Percentiles rank a stretch among this genome's conserved stretches.
Evolutionary conservation across 2,797 vertebrate genomes (phyloP).

Genomic region (Sebastes trivittatus): DNA sequence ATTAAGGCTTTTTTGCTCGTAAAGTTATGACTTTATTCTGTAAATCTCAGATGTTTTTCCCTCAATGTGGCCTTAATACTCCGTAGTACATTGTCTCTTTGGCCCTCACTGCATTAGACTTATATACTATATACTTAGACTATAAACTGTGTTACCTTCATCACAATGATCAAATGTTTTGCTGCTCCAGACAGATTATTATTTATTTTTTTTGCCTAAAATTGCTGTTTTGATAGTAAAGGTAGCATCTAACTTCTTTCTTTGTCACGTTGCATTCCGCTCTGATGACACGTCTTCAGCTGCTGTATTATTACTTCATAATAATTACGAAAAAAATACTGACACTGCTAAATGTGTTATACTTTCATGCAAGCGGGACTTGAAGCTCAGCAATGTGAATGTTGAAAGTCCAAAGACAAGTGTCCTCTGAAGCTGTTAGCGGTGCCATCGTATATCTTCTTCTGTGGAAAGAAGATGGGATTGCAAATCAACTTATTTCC

Average conservation of each 20-base stretch:
- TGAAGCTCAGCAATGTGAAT: background rate
- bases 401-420: background rate
- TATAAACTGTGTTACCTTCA: no score
- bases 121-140: no score
- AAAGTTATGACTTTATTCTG: no score
- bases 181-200: no score
- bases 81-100: no score
- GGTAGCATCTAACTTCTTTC: background rate
- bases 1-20: no score
- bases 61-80: no score
- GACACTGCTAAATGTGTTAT: background rate
- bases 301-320: background rate
- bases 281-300: background rate
- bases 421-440: background rate
- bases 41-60: no score
- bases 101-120: no score
- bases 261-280: background rate
- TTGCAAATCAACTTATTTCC: background rate
- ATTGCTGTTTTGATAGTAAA: fast-evolving
- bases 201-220: no score
- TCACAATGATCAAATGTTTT: no score
- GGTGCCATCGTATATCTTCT: background rate
- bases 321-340: no score
- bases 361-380: background rate
- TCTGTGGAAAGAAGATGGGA: background rate